These are phyloP conservation scores for Morone saxatilis DNA, from an alignment of 2,113 vertebrate genomes.

Conservation along the genomic window DNA sequence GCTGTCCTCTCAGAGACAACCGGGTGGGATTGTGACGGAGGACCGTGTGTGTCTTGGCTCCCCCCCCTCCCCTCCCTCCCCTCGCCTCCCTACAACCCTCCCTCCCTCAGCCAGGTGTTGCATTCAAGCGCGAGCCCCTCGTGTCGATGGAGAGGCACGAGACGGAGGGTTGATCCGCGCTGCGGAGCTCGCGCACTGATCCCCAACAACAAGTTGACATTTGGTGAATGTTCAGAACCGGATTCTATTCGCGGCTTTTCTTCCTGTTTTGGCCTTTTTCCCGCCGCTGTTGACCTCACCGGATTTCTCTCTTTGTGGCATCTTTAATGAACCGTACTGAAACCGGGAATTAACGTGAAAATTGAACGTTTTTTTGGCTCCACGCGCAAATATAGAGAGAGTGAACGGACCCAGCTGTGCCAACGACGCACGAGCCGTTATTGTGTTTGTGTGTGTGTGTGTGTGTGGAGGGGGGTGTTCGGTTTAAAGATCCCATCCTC, in stretches of 20 bases:
- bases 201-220: constrained; percentile 54
- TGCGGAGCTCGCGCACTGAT: constrained; percentile 43
- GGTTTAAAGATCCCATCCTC: neutral
- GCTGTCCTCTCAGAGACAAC: neutral
- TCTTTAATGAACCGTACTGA: neutral
- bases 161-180: constrained; percentile 33
- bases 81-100: too few relatives aligned
- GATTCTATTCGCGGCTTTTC: neutral
- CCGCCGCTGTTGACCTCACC: neutral
- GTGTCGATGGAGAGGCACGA: constrained; percentile 20
- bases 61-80: too few relatives aligned
- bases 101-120: constrained; percentile 61
- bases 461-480: neutral
- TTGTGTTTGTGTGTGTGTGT: too few relatives aligned
- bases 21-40: constrained; percentile 1
- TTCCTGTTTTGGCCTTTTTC: neutral
- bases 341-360: constrained; percentile 10
- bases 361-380: neutral
- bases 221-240: neutral
- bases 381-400: neutral
- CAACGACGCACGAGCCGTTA: constrained; percentile 43
- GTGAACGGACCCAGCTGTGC: constrained; percentile 47
- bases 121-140: constrained; percentile 38
- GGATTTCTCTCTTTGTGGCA: neutral
- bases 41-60: neutral